Base-by-base conservation (phyloP, 1,140 invertebrate genomes). In the Eulimnadia texana region DNA sequence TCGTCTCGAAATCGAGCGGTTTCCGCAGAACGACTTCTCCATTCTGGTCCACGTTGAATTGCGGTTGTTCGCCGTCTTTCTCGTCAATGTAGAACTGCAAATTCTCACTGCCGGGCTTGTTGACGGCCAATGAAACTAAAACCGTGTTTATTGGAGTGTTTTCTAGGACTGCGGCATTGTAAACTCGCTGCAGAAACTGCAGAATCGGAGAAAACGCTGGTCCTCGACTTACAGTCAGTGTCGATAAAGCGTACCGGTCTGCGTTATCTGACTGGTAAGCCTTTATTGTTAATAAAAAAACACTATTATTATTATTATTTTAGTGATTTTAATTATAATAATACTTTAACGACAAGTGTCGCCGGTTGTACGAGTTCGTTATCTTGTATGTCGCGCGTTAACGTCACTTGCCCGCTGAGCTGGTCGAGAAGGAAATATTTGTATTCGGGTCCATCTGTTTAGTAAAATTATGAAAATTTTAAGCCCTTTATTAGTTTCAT, bases 241-340 rank as follows among this genome's bases (percentile, higher is more conserved):
- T 92, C 3, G 88, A 84, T 60, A 92, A 72, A 2, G 89, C 85
- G 70, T 90, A 93, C 50, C 90, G 79, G 74, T 93, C 91, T 0
- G 82, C 75, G 76, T 94, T 93, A 71, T 95, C 88, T 53, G 84
- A 77, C 72, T 93, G 90, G 0, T 84, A 87, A 19, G 88, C 88
- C 82, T 90, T 71, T 1, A 68, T 68, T 16, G 3, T 54, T 1
- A 16, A 11, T 53, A 25, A 24, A 49, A 62, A 29, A 2, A 50
- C 33, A 33, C 13, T 47, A 27, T 29, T 29, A 24, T 42, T 51
- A 28, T 2, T 3, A 42, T 28, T 51, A 27, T 27, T 63, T 23
- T 27, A 24, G 13, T 60, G 20, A 61, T n/a, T 52, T n/a, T n/a
- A n/a, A n/a, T n/a, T n/a, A n/a, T n/a, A n/a, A n/a, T n/a, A 50